Conservation (phyloP, 2,797 vertebrate genomes). For the Streptopelia turtur region DNA sequence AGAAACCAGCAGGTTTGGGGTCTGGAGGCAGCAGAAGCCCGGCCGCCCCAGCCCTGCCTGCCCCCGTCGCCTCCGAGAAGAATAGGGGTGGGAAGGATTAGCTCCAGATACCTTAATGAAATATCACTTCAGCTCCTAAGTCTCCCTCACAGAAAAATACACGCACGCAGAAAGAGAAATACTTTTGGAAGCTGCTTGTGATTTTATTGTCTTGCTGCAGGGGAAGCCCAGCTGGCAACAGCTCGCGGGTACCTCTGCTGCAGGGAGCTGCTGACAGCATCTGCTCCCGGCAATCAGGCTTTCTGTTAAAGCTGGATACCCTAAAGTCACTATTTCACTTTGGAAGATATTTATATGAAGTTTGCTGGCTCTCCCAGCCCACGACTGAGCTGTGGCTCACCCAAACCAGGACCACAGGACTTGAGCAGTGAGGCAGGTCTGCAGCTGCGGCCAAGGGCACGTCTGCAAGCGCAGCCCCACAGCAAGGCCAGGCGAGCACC, state of each 20-base stretch:
- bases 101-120: conserved; percentile 3
- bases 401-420: not conserved
- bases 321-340: not conserved
- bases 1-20: not conserved
- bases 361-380: not conserved
- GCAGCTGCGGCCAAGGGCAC: not conserved
- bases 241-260: not conserved
- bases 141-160: not conserved
- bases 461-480: not conserved
- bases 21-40: not conserved
- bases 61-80: not conserved
- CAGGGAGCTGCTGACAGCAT: not conserved
- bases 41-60: not conserved
- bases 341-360: not conserved
- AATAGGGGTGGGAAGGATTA: not conserved
- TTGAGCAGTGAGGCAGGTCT: fast-evolving
- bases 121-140: not conserved
- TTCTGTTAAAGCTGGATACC: not conserved
- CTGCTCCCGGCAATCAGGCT: not conserved
- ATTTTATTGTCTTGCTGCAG: not conserved
- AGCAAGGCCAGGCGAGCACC: not conserved
- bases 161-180: not conserved
- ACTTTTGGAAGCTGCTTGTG: not conserved
- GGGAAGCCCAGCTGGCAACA: not conserved
- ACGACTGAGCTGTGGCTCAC: fast-evolving